Evolutionary conservation across 1,140 invertebrate species (phyloP), one percentile per base, ranked within the genome.

Genomic region (Neodiprion lecontei): DNA sequence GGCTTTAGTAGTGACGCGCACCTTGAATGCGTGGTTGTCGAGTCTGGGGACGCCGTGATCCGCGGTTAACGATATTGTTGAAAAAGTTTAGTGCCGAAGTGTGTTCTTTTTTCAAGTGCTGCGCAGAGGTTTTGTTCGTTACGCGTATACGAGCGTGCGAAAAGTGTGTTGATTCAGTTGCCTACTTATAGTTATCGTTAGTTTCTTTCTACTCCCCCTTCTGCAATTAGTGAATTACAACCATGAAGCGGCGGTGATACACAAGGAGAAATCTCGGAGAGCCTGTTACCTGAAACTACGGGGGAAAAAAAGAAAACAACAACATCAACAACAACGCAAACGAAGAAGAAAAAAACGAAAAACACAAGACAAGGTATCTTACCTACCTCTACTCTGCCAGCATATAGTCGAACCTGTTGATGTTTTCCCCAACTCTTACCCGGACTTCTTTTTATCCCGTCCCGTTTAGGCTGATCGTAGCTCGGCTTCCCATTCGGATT

Each of bases 1-100:
- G 53, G 53, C 53, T 78, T 77, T 77, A 80, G 78, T 81, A 79
- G 80, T 81, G 78, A 82, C 80, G 80, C 80, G 81, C 79, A 79
- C 80, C 78, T 82, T 79, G 72, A 75, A 73, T 67, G 73, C 70
- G 14, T 78, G 74, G 76, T 74, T 80, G 75, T 12, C 0, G 53
- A 61, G 9, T 61, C 4, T 61, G 53, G 53, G 8, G n/a, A 61
- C n/a, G 11, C 53, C 5, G 53, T 17, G 28, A 40, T 40, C 28
- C 28, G 28, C 28, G 28, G 28, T 40, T 40, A 61, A 61, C 53
- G n/a, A 61, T 61, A 61, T 61, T 40, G 28, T 17, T 61, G n/a
- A 9, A 61, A 61, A 11, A 61, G 53, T 12, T 61, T 7, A 61
- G 53, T 61, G 53, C 53, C 28, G 28, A 40, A 11, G 53, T 61